Evolutionary conservation across 2,797 vertebrate species (phyloP).

Genomic region (Enteromius anoplus): DNA sequence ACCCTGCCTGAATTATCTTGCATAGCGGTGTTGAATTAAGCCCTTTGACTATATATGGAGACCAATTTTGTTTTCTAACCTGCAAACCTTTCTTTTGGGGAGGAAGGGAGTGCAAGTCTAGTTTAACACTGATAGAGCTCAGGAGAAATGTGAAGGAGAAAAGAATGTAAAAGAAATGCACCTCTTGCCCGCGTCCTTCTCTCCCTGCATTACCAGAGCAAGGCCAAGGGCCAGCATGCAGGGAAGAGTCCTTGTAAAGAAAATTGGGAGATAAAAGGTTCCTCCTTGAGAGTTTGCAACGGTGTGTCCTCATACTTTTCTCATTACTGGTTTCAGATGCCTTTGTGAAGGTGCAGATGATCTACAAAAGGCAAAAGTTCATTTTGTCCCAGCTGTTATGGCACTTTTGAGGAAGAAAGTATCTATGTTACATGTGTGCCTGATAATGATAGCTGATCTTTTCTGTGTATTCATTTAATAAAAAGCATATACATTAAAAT

Average conservation of each 20-base stretch:
- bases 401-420: not conserved
- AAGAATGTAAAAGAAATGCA: not conserved
- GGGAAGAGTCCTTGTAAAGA: conserved; percentile 47
- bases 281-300: conserved; percentile 65
- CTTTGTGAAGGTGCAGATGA: conserved; percentile 22
- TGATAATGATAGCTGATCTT: not conserved
- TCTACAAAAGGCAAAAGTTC: conserved; percentile 39
- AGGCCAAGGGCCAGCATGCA: conserved; percentile 46
- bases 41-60: conserved; percentile 49
- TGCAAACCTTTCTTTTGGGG: conserved; percentile 32
- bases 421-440: not conserved
- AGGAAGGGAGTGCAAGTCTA: not conserved
- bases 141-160: not conserved
- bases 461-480: not conserved
- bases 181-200: not conserved
- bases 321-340: conserved; percentile 38
- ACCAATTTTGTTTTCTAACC: conserved; percentile 40
- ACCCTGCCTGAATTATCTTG: conserved; percentile 58
- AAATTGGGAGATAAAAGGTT: conserved; percentile 62
- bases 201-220: conserved; percentile 38
- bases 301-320: conserved; percentile 38
- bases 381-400: not conserved
- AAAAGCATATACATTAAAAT: not conserved
- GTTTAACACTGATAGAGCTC: conserved; percentile 1
- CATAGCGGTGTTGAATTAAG: conserved; percentile 48